Conservation (phyloP, 2,113 vertebrate species). For the Bubalus kerabau region DNA sequence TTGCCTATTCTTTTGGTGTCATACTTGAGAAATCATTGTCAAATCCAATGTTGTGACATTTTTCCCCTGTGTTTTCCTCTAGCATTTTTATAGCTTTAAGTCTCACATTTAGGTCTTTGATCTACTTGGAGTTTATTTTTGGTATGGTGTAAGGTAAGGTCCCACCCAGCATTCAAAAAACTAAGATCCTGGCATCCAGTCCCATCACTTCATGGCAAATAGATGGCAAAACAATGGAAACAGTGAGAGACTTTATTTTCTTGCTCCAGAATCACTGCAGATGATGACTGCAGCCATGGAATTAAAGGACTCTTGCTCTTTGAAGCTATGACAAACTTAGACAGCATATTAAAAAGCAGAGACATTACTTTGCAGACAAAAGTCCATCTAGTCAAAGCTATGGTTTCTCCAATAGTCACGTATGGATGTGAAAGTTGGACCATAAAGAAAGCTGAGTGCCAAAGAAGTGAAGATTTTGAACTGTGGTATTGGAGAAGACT, state of each 20-base stretch:
- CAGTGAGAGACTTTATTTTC: neutral
- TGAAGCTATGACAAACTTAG: neutral
- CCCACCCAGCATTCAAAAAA: neutral
- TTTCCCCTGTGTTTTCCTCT: neutral
- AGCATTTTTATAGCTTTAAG: neutral
- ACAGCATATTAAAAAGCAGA: neutral
- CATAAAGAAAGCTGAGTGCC: neutral
- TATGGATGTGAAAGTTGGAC: neutral
- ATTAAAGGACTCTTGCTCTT: neutral
- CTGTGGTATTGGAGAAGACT: neutral
- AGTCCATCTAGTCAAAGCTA: neutral
- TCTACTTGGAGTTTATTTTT: neutral
- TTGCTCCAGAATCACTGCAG: neutral
- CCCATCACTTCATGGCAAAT: neutral
- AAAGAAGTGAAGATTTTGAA: neutral
- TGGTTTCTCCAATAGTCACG: neutral
- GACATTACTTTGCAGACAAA: neutral
- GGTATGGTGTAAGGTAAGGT: neutral
- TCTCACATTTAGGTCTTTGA: neutral
- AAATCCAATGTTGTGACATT: neutral
- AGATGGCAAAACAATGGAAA: neutral
- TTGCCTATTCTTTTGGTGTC: neutral
- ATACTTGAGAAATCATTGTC: neutral
- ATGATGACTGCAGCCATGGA: neutral
- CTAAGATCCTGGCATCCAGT: neutral